Conservation (phyloP, 2,888 invertebrate species). For the Polia nebulosa region DNA sequence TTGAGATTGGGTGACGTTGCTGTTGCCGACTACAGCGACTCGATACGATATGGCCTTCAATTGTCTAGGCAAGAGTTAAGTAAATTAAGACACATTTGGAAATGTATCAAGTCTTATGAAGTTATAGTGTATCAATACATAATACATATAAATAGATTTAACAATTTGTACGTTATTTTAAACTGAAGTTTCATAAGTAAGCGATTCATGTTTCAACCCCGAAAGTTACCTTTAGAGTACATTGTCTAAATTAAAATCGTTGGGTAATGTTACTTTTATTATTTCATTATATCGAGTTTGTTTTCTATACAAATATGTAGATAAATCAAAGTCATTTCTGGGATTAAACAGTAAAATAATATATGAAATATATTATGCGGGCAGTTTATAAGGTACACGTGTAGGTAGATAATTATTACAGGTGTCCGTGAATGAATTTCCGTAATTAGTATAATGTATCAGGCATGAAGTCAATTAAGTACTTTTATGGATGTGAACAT, state of each 20-base stretch:
- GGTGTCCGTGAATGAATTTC: neutral
- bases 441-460: neutral
- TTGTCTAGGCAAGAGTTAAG: slow-evolving; percentile 78
- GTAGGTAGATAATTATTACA: slow-evolving; percentile 5
- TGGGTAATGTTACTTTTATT: slow-evolving; percentile 49
- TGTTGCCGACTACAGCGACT: slow-evolving; percentile 63
- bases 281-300: slow-evolving; percentile 44
- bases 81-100: slow-evolving; percentile 81
- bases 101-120: slow-evolving; percentile 84
- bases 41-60: slow-evolving; percentile 80
- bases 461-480: slow-evolving; percentile 38
- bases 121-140: slow-evolving; percentile 72
- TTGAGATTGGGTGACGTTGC: slow-evolving; percentile 54
- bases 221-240: slow-evolving; percentile 75
- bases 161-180: slow-evolving; percentile 78
- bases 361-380: slow-evolving; percentile 45
- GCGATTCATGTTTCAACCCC: slow-evolving; percentile 73
- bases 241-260: slow-evolving; percentile 45
- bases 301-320: slow-evolving; percentile 60
- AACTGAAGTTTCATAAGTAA: slow-evolving; percentile 69
- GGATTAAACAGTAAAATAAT: slow-evolving; percentile 25
- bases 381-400: slow-evolving; percentile 33
- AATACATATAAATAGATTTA: slow-evolving; percentile 78
- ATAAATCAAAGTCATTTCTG: slow-evolving; percentile 61
- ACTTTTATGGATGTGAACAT: slow-evolving; percentile 24